Percentiles rank a stretch among this genome's conserved stretches.
phyloP scores from a whole-genome alignment of 2,113 vertebrate species.

The Nibea albiflora region DNA sequence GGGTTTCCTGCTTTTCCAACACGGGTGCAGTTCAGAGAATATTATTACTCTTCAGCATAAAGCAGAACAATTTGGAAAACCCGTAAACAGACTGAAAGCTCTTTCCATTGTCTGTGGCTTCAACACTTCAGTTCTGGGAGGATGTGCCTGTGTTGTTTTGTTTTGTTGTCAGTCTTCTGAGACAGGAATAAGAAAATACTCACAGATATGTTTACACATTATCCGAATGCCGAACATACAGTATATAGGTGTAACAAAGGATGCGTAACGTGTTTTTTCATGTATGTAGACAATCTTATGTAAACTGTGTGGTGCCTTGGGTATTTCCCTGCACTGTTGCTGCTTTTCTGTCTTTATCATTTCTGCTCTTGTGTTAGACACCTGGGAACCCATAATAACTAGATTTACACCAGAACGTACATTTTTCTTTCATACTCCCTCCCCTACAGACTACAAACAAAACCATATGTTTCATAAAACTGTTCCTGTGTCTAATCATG shows the following conservation, averaged over 20 bases:
- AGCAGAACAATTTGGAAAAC: conserved; percentile 2
- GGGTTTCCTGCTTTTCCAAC: not conserved
- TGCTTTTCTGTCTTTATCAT: conserved; percentile 4
- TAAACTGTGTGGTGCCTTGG: not conserved
- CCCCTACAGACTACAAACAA: not conserved
- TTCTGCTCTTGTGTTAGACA: conserved; percentile 5
- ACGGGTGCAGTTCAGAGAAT: conserved; percentile 5
- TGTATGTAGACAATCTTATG: conserved; percentile 28
- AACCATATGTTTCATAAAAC: not conserved
- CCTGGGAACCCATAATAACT: not conserved
- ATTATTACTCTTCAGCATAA: not conserved
- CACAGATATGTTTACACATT: conserved; percentile 2
- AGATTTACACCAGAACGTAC: not conserved
- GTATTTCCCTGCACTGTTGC: conserved; percentile 3
- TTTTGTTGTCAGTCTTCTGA: not conserved
- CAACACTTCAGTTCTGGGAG: not conserved
- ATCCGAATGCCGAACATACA: not conserved
- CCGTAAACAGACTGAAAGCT: not conserved
- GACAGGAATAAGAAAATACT: not conserved
- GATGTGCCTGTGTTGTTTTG: conserved; percentile 2
- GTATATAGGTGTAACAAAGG: not conserved
- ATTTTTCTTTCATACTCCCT: not conserved
- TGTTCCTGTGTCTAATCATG: not conserved
- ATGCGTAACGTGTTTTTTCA: conserved; percentile 10
- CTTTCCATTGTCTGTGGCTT: not conserved